phyloP scores from a whole-genome alignment of 2,113 vertebrate species.

The Rissa tridactyla region DNA sequence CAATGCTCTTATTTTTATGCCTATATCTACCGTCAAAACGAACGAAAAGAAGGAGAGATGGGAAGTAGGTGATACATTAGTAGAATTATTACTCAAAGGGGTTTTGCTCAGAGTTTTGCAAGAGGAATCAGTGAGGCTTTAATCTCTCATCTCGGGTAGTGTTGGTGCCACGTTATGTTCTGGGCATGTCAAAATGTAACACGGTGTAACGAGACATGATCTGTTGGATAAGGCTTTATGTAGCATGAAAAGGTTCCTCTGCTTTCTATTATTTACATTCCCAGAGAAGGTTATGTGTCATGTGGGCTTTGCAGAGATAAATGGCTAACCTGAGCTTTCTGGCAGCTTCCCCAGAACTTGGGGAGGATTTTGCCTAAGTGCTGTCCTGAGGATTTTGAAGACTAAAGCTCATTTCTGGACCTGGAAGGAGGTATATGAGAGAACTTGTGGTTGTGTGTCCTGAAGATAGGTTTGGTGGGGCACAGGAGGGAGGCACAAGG shows the following conservation, averaged over 20 bases:
- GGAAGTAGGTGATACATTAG: background rate
- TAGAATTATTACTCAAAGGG: slow-evolving; percentile 8
- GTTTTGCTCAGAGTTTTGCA: background rate
- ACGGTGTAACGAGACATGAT: background rate
- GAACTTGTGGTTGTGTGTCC: background rate
- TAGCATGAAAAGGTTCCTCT: slow-evolving; percentile 17
- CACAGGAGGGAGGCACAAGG: background rate
- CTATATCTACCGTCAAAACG: background rate
- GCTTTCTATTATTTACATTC: slow-evolving; percentile 45
- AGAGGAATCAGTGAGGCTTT: background rate
- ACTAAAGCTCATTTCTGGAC: background rate
- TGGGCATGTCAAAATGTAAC: background rate
- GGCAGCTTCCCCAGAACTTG: slow-evolving; percentile 12
- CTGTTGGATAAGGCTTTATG: slow-evolving; percentile 29
- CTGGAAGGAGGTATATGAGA: background rate
- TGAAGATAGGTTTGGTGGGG: background rate
- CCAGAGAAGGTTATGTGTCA: slow-evolving; percentile 16
- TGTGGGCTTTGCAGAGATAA: slow-evolving; percentile 13
- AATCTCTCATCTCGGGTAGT: slow-evolving; percentile 25
- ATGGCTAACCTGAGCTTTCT: background rate
- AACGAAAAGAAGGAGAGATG: background rate
- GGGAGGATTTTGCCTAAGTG: background rate
- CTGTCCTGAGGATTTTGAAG: background rate
- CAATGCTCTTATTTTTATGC: slow-evolving; percentile 1
- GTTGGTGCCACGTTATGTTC: background rate